Evolutionary conservation across 2,797 vertebrate genomes (phyloP).

Genomic region (Gambusia yucatana): DNA sequence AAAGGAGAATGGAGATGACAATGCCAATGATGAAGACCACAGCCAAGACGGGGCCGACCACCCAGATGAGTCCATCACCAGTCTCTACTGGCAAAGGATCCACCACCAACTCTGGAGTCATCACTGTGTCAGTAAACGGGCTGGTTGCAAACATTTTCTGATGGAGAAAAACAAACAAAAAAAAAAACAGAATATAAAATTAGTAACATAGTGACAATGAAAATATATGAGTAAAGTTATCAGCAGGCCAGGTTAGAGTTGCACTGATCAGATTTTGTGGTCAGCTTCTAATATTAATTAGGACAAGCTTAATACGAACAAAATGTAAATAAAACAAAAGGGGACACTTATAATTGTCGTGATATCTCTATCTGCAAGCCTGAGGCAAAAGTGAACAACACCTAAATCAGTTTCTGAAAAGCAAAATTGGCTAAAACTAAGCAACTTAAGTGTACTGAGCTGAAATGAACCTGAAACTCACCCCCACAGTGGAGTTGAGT

Average conservation of each 20-base stretch:
- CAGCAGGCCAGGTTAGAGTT: not conserved
- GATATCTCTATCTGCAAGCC: not conserved
- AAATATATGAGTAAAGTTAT: not conserved
- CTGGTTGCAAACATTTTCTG: slow-evolving; percentile 92
- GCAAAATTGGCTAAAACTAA: not conserved
- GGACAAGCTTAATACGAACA: not conserved
- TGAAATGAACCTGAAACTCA: slow-evolving; percentile 72
- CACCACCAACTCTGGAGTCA: slow-evolving; percentile 84
- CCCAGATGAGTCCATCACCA: slow-evolving; percentile 96
- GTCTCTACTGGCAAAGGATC: slow-evolving; percentile 88
- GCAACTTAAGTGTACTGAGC: not conserved
- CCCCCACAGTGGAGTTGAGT: slow-evolving; percentile 86
- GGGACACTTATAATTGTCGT: not conserved
- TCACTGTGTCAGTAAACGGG: slow-evolving; percentile 91
- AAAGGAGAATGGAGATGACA: slow-evolving; percentile 97
- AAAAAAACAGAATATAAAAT: not conserved
- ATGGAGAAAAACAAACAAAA: not conserved
- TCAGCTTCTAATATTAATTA: not conserved
- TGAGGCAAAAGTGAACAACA: not conserved
- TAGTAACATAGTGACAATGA: not conserved
- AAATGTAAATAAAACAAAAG: not conserved
- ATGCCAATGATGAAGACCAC: slow-evolving; percentile 99
- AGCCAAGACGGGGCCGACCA: slow-evolving; percentile 94
- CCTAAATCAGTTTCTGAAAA: slow-evolving; percentile 2
- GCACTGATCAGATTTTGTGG: not conserved